Base-by-base conservation (phyloP, 2,113 vertebrate genomes). In the Sisor rabdophorus region DNA sequence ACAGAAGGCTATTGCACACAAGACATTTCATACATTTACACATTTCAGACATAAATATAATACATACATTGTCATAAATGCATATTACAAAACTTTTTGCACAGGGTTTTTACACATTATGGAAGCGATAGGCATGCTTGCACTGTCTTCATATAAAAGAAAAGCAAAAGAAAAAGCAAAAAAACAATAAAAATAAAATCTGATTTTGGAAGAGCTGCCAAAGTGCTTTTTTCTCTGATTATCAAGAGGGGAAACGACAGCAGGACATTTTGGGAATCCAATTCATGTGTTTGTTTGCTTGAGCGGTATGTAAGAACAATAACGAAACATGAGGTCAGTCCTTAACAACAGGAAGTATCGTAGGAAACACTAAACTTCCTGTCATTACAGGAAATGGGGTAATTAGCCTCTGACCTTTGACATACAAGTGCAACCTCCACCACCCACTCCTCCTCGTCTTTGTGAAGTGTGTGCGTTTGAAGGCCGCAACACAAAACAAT, bases 1-100 rank as follows among this genome's bases (percentile, higher is more conserved):
- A 90, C 85, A 89, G 79, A 90, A 90, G 84, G 87, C 91, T 92
- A 93, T 93, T 93, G 91, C 91, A 93, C 91, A 91, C 89, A 53
- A 86, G 85, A 92, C 91, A 89, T 87, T 87, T 84, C 83, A 88
- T 84, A 89, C 82, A 85, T 80, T 75, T 82, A 87, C 81, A 89
- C 75, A 84, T 71, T 79, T 86, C 84, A 87, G 78, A 88, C 89
- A 90, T 83, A 81, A 77, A 82, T 74, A 89, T 83, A 89, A 81
- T 87, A 90, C 87, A 89, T 81, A 89, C 83, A 73, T 50, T 60
- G 68, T 75, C 82, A 84, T 79, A 88, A 79, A 84, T 81, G 83
- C 81, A 82, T 74, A 82, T 82, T 73, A 79, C 77, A 74, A 74
- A 79, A 79, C 85, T 86, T 83, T 83, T 85, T 89, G 83, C 72